Evolutionary conservation across 1,140 invertebrate genomes (phyloP), one percentile per base, ranked within the genome.

Genomic region (Sycophila sp.): DNA sequence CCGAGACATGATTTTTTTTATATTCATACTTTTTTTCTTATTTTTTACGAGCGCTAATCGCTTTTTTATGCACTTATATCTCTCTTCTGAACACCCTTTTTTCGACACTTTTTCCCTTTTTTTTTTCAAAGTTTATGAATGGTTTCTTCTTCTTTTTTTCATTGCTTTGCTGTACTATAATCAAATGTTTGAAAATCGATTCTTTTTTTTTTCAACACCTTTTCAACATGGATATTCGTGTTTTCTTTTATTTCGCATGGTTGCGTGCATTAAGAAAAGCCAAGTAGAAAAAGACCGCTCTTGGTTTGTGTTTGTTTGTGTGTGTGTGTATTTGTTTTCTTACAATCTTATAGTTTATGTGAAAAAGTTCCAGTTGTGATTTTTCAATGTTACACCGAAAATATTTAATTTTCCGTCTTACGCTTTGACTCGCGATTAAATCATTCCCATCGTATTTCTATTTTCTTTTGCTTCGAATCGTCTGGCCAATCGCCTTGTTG

Each of bases 211-310:
- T 59, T 32, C 28, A 5, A 4, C 22, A 17, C 26, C 19, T 13
- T 60, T 28, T 30, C 30, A 40, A 38, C 22, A 28, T 15, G 24
- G 34, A 56, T 67, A 34, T 28, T 60, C 62, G 40, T 63, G 63
- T 55, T 68, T 36, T 49, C 7, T 51, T 51, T 59, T 40, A n/a
- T 28, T 30, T 59, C 24, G 10, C 47, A 58, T 58, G 15, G 36
- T 59, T 40, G 62, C 51, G 62, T 59, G 69, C 45, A 24, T 56
- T 47, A 26, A 71, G 59, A 71, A 71, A 71, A 71, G 69, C 69
- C 69, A 34, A 65, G 69, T 71, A 71, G 69, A 71, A 71, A 69
- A 71, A 71, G 55, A 66, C 60, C 66, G 55, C 55, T 19, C 49
- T 22, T 26, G 63, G 49, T 45, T n/a, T 68, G 47, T 58, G n/a